Percentiles rank a stretch among this genome's conserved stretches.
Conservation (phyloP, 1,140 invertebrate species). For the Belonocnema kinseyi region DNA sequence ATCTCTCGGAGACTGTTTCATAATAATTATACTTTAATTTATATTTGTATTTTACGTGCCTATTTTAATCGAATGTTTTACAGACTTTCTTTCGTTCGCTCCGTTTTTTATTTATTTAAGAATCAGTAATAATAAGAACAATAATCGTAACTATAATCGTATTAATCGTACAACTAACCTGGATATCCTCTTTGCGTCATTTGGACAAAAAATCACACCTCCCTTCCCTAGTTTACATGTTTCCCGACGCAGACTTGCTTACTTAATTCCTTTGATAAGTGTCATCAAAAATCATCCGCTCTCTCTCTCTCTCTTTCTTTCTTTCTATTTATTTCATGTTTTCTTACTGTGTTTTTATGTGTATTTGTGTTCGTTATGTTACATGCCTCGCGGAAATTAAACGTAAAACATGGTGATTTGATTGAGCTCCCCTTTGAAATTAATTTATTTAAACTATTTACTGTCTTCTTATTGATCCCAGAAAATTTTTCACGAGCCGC, state of each 20-base stretch:
- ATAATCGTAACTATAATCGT: conserved; percentile 43
- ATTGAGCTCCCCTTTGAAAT: conserved; percentile 66
- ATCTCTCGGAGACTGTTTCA: conserved; percentile 64
- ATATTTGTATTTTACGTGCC: conserved; percentile 57
- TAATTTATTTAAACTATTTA: conserved; percentile 35
- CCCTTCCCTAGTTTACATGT: not conserved
- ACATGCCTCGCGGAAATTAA: conserved; percentile 46
- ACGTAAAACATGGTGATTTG: conserved; percentile 63
- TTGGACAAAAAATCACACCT: not conserved
- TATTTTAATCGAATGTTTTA: conserved; percentile 40
- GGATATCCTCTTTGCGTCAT: conserved; percentile 30
- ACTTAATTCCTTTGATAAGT: not conserved
- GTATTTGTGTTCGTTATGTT: conserved; percentile 44
- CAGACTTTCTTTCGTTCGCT: conserved; percentile 26
- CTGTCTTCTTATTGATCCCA: conserved; percentile 46
- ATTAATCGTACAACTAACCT: conserved; percentile 33
- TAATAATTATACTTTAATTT: conserved; percentile 65
- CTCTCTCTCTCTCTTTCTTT: no score
- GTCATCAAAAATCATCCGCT: not conserved
- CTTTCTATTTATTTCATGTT: no score
- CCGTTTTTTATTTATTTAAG: conserved; percentile 41
- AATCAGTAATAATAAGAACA: conserved; percentile 47
- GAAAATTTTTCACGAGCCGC: conserved; percentile 65
- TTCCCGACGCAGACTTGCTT: conserved; percentile 15
- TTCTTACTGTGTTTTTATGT: conserved; percentile 20